Evolutionary conservation across 2,888 invertebrate genomes (phyloP).

Genomic region (Bembecia ichneumoniformis): DNA sequence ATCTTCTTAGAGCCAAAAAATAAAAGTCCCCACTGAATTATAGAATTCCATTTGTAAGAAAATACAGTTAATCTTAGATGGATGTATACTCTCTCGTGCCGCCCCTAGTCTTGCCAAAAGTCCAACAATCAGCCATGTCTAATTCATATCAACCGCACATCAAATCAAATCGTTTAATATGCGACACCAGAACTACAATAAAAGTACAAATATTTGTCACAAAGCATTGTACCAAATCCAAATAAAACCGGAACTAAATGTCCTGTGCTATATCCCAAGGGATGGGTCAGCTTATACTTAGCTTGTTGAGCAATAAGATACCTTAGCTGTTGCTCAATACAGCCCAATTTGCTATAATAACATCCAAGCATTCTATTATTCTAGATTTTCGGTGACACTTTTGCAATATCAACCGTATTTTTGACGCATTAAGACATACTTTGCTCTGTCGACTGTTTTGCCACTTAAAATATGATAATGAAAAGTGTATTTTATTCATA

Average conservation of each 20-base stretch:
- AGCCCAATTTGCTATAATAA: slow-evolving; percentile 16
- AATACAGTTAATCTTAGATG: no score
- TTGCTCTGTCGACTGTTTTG: slow-evolving; percentile 18
- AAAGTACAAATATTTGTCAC: slow-evolving; percentile 71
- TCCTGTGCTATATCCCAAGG: slow-evolving; percentile 49
- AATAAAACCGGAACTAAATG: slow-evolving; percentile 68
- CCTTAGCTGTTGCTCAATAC: slow-evolving; percentile 6
- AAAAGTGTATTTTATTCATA: not conserved
- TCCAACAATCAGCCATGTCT: slow-evolving; percentile 41
- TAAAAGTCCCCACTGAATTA: no score
- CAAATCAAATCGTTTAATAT: slow-evolving; percentile 61
- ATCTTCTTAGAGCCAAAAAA: no score
- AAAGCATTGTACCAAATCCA: slow-evolving; percentile 57
- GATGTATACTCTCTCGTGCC: no score
- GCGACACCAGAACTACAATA: slow-evolving; percentile 59
- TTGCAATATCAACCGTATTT: slow-evolving; percentile 24
- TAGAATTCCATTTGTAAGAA: no score
- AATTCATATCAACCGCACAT: slow-evolving; percentile 33
- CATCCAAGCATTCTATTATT: slow-evolving; percentile 6
- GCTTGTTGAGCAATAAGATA: slow-evolving; percentile 8
- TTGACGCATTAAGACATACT: slow-evolving; percentile 21
- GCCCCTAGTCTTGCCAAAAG: slow-evolving; percentile 17
- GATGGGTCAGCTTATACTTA: slow-evolving; percentile 46
- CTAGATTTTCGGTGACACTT: slow-evolving; percentile 15
- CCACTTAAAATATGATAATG: not conserved